Percentiles rank a stretch among this genome's conserved stretches.
Evolutionary conservation across 2,113 vertebrate genomes (phyloP).

Genomic region (Mionectes macconnelli): DNA sequence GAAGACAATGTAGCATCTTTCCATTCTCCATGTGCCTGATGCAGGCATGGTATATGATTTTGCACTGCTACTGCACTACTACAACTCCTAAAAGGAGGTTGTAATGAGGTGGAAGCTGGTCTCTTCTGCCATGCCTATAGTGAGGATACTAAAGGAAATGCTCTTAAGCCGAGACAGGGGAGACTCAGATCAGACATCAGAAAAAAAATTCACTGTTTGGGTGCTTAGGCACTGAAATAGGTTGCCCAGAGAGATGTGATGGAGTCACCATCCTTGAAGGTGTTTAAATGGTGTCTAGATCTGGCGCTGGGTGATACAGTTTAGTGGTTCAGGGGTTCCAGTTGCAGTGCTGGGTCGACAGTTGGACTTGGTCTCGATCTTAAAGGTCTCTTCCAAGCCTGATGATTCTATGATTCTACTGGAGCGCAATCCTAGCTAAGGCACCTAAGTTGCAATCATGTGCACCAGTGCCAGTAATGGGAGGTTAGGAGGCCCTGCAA

Average conservation of each 20-base stretch:
- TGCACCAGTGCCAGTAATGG: background rate
- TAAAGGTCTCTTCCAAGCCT: background rate
- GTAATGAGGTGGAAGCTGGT: background rate
- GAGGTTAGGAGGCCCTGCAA: background rate
- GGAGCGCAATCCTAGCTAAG: background rate
- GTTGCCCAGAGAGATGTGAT: background rate
- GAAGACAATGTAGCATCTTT: background rate
- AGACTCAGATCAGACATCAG: background rate
- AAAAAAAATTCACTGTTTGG: background rate
- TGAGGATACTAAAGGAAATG: background rate
- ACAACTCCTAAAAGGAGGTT: background rate
- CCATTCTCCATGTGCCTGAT: background rate
- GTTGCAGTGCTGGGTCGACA: background rate
- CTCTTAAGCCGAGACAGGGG: background rate
- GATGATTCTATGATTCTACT: background rate
- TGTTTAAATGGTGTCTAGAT: background rate
- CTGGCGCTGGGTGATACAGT: background rate
- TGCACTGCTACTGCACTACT: background rate
- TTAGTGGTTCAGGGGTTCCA: background rate
- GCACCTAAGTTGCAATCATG: background rate
- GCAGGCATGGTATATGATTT: rapidly evolving
- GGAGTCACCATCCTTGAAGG: background rate
- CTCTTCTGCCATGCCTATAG: background rate
- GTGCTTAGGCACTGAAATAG: background rate
- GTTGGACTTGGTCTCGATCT: background rate